Conservation (phyloP, 2,113 vertebrate species). For the Hymenochirus boettgeri region DNA sequence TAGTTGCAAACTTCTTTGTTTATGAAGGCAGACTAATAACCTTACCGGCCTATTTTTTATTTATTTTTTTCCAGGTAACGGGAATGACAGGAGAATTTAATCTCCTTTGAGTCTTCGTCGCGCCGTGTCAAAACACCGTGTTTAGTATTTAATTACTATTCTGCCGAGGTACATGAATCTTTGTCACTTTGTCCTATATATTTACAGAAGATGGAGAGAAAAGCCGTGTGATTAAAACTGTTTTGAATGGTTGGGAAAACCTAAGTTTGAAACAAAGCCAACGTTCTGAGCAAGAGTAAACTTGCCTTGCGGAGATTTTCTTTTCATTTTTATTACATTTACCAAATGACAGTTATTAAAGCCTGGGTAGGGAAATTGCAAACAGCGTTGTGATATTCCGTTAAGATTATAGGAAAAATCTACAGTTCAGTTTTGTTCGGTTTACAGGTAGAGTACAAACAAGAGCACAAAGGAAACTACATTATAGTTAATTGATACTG, state of each 20-base stretch:
- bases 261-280: slow-evolving; percentile 32
- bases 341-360: slow-evolving; percentile 15
- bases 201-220: slow-evolving; percentile 28
- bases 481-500: too few species aligned
- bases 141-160: slow-evolving; percentile 41
- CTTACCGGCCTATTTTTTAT: slow-evolving; percentile 16
- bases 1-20: slow-evolving; percentile 22
- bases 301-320: slow-evolving; percentile 8
- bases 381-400: slow-evolving; percentile 7
- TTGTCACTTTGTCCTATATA: slow-evolving; percentile 40
- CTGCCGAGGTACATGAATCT: slow-evolving; percentile 35
- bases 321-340: slow-evolving; percentile 4
- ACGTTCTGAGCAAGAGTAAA: slow-evolving; percentile 25
- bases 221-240: slow-evolving; percentile 20
- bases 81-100: slow-evolving; percentile 34
- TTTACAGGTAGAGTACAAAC: neutral
- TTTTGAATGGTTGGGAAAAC: slow-evolving; percentile 19
- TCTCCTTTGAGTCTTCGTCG: slow-evolving; percentile 22
- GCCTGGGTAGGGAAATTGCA: neutral
- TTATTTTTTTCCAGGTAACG: slow-evolving; percentile 25
- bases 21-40: slow-evolving; percentile 24
- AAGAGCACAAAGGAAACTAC: too few species aligned
- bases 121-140: slow-evolving; percentile 38
- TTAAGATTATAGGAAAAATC: neutral
- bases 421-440: neutral